Percentiles rank a stretch among this genome's conserved stretches.
Conservation (phyloP, 2,113 vertebrate genomes). For the Propithecus coquereli region DNA sequence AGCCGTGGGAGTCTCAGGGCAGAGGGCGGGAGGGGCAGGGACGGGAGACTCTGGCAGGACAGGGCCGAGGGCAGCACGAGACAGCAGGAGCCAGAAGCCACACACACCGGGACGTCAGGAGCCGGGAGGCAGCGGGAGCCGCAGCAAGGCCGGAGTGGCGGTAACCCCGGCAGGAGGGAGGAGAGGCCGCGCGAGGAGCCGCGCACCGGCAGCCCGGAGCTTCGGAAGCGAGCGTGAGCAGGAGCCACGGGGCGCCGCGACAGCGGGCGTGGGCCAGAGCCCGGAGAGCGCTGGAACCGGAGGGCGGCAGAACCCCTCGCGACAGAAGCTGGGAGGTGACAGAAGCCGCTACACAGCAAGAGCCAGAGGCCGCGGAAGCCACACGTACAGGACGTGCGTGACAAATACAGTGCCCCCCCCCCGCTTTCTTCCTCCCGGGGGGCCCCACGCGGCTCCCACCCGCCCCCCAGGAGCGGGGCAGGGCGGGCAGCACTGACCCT, state of each 20-base stretch:
- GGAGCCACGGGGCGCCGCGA: neutral
- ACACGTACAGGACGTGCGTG: too few relatives aligned
- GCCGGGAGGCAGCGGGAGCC: neutral
- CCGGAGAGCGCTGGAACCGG: neutral
- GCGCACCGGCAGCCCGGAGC: neutral
- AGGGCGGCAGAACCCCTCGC: neutral
- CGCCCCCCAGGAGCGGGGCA: accelerated
- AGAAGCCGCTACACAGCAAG: neutral
- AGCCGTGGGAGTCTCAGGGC: neutral
- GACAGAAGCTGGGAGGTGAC: neutral
- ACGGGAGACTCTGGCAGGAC: neutral
- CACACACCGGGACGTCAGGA: neutral
- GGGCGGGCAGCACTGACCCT: slow-evolving; percentile 74
- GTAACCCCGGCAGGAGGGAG: neutral
- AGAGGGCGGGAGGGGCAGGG: neutral
- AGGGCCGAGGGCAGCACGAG: neutral
- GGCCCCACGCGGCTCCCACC: neutral
- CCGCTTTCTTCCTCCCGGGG: accelerated
- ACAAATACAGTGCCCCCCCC: accelerated
- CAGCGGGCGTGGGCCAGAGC: neutral
- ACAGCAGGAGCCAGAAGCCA: neutral
- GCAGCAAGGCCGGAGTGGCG: neutral
- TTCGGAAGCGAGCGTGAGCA: neutral
- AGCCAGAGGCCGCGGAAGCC: neutral
- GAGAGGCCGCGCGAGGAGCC: neutral